phyloP scores from a whole-genome alignment of 2,113 vertebrate genomes.

The Pseudopodoces humilis region DNA sequence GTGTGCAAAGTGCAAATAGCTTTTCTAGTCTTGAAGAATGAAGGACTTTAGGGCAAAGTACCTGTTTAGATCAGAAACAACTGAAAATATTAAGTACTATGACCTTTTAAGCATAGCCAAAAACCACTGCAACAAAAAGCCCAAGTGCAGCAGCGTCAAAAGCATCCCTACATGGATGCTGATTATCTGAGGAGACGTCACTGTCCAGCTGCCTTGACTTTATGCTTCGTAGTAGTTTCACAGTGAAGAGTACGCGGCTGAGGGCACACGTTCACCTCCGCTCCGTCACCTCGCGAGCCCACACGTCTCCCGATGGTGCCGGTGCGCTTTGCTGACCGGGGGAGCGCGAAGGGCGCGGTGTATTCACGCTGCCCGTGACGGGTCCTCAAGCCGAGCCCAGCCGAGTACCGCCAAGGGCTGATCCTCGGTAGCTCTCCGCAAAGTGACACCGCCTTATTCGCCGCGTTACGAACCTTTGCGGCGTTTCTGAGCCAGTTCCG shows the following conservation, averaged over 20 bases:
- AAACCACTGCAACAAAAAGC: not conserved
- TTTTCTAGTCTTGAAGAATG: not conserved
- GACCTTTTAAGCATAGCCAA: not conserved
- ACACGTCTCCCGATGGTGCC: rapidly evolving
- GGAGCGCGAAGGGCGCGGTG: rapidly evolving
- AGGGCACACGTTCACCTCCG: rapidly evolving
- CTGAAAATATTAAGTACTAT: rapidly evolving
- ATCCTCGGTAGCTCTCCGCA: not conserved
- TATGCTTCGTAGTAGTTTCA: rapidly evolving
- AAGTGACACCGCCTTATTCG: rapidly evolving
- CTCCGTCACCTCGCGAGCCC: rapidly evolving
- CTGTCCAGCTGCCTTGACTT: rapidly evolving
- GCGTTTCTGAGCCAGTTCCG: rapidly evolving
- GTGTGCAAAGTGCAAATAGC: rapidly evolving
- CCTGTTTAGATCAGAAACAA: rapidly evolving
- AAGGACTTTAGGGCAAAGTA: rapidly evolving
- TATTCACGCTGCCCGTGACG: not conserved
- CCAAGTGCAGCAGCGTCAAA: rapidly evolving
- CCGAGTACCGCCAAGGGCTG: too few relatives aligned
- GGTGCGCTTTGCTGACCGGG: rapidly evolving
- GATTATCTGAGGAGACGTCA: rapidly evolving
- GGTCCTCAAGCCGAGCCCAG: too few relatives aligned
- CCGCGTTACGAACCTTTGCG: rapidly evolving
- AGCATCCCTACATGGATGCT: rapidly evolving
- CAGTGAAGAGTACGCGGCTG: rapidly evolving